Conservation (phyloP, 2,113 vertebrate genomes). For the Meleagris gallopavo region DNA sequence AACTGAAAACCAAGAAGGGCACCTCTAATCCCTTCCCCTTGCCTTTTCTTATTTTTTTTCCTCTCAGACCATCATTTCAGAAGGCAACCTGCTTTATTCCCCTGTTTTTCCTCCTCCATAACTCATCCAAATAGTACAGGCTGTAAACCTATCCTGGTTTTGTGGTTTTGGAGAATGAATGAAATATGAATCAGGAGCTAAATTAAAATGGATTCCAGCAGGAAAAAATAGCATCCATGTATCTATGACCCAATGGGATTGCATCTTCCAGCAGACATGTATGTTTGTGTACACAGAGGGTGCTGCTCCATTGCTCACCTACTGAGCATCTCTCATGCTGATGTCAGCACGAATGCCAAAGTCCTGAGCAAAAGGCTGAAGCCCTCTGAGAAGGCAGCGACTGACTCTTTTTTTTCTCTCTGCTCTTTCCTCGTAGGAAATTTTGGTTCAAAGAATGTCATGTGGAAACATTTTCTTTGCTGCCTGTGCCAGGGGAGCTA, state of each 20-base stretch:
- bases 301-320: slow-evolving; percentile 10
- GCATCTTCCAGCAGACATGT: slow-evolving; percentile 72
- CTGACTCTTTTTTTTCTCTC: not conserved
- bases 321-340: slow-evolving; percentile 58
- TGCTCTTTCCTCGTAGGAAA: slow-evolving; percentile 71
- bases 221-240: slow-evolving; percentile 87
- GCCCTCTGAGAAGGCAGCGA: not conserved
- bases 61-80: not conserved
- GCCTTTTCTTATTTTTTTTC: not conserved
- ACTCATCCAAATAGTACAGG: slow-evolving; percentile 68
- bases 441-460: slow-evolving; percentile 73
- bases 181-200: slow-evolving; percentile 92
- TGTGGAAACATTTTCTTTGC: slow-evolving; percentile 78
- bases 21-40: not conserved
- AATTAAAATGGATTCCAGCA: slow-evolving; percentile 89
- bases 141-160: slow-evolving; percentile 86
- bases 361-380: slow-evolving; percentile 35
- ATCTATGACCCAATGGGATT: slow-evolving; percentile 81
- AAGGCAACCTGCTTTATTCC: slow-evolving; percentile 6
- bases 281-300: accelerated
- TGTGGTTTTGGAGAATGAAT: slow-evolving; percentile 88
- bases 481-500: slow-evolving; percentile 81
- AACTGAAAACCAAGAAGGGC: not conserved
- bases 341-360: slow-evolving; percentile 60
- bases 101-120: not conserved